Conservation (phyloP, 2,113 vertebrate species). For the Corydoras maculifer region DNA sequence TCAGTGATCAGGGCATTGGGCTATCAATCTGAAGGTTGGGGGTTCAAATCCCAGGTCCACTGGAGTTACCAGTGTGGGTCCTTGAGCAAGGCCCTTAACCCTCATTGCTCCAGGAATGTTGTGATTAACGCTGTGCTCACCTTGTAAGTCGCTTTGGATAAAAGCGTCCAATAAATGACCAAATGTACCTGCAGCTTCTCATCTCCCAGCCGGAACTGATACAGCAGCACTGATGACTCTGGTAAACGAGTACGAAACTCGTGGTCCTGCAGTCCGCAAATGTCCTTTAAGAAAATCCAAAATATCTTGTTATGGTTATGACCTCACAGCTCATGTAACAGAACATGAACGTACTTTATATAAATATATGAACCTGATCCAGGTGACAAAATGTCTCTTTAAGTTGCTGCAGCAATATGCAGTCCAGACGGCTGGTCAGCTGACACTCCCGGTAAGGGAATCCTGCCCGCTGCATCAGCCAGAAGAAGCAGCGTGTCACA, state of each 20-base stretch:
- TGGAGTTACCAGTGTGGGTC: no score
- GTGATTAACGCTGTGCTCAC: no score
- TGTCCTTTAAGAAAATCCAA: conserved; percentile 61
- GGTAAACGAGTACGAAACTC: conserved; percentile 90
- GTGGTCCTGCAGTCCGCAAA: conserved; percentile 89
- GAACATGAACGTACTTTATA: no score
- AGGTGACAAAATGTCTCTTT: conserved; percentile 95
- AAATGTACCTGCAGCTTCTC: conserved; percentile 87
- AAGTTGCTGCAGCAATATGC: conserved; percentile 86
- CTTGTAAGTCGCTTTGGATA: no score
- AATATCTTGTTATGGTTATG: no score
- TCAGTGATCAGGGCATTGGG: no score
- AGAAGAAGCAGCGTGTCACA: conserved; percentile 89
- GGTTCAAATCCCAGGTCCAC: no score
- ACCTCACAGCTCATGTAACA: no score
- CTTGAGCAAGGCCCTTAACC: no score
- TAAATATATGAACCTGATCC: conserved; percentile 72
- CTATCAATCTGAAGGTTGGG: no score
- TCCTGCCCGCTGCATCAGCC: conserved; percentile 92
- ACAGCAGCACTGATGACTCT: conserved; percentile 84
- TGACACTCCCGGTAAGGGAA: conserved; percentile 96
- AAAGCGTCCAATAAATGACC: no score
- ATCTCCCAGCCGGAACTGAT: conserved; percentile 89
- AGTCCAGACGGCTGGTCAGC: conserved; percentile 80
- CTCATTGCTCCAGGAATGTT: no score